Percentiles rank a stretch among this genome's conserved stretches.
Conservation (phyloP, 2,888 invertebrate species). For the Nowickia ferox region DNA sequence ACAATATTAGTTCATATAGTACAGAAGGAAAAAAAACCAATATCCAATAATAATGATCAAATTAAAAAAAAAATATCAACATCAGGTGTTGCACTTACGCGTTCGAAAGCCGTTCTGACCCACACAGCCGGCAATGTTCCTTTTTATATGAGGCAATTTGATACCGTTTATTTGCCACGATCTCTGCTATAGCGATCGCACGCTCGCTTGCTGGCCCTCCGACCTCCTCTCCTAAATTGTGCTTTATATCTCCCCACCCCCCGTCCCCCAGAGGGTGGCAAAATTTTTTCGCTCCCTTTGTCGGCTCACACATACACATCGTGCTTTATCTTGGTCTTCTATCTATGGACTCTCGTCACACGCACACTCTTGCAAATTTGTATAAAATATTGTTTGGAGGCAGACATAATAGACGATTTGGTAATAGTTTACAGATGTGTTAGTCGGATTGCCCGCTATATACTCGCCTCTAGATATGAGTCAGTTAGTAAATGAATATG, state of each 20-base stretch:
- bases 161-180: slow-evolving; percentile 81
- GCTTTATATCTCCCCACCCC: slow-evolving; percentile 45
- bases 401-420: slow-evolving; percentile 62
- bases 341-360: slow-evolving; percentile 15
- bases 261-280: slow-evolving; percentile 47
- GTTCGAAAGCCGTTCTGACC: slow-evolving; percentile 99
- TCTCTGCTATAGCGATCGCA: slow-evolving; percentile 69
- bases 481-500: slow-evolving; percentile 64
- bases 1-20: slow-evolving; percentile 2
- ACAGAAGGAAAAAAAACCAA: slow-evolving; percentile 61
- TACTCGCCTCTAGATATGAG: slow-evolving; percentile 61
- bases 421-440: slow-evolving; percentile 38
- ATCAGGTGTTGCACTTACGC: slow-evolving; percentile 89
- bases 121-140: slow-evolving; percentile 87
- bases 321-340: slow-evolving; percentile 56
- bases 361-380: not conserved
- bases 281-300: slow-evolving; percentile 79
- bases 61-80: slow-evolving; percentile 75
- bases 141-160: slow-evolving; percentile 84
- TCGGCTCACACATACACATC: slow-evolving; percentile 78
- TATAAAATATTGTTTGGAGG: slow-evolving; percentile 27
- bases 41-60: slow-evolving; percentile 61
- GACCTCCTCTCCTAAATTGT: slow-evolving; percentile 67
- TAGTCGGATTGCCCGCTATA: slow-evolving; percentile 9
- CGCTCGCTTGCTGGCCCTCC: slow-evolving; percentile 58